Evolutionary conservation across 53 echinoderm and acorn worm genomes (phyloP).

Genomic region (Paracentrotus lividus): DNA sequence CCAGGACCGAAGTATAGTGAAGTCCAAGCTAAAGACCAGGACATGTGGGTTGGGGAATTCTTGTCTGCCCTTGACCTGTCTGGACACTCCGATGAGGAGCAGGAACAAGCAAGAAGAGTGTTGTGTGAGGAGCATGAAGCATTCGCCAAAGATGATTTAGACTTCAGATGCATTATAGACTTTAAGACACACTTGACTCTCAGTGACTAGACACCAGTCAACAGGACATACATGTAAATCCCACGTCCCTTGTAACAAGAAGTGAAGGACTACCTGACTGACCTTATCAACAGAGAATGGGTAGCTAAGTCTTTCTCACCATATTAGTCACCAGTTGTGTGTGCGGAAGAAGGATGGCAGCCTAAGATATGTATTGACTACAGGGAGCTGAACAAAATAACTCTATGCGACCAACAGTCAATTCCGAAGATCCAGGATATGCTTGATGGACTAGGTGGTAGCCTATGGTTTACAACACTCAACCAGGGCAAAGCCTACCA

Average conservation of each 20-base stretch:
- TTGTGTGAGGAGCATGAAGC: background rate
- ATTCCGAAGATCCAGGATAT: slow-evolving; percentile 83
- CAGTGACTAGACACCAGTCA: slow-evolving; percentile 71
- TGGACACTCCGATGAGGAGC: no score
- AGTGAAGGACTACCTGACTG: slow-evolving; percentile 72
- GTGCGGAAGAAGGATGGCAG: slow-evolving; percentile 82
- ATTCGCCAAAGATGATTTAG: background rate
- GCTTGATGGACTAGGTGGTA: slow-evolving; percentile 78
- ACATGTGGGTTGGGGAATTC: no score
- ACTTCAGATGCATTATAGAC: slow-evolving; percentile 38
- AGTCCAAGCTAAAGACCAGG: no score
- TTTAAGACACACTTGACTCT: slow-evolving; percentile 67
- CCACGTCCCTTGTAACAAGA: slow-evolving; percentile 64
- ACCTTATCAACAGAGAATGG: slow-evolving; percentile 78
- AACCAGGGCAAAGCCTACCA: slow-evolving; percentile 83
- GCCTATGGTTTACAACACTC: slow-evolving; percentile 77
- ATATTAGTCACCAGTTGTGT: slow-evolving; percentile 85
- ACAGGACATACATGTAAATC: slow-evolving; percentile 72
- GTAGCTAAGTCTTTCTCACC: slow-evolving; percentile 73
- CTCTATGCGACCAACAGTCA: slow-evolving; percentile 88
- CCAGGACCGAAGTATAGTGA: no score
- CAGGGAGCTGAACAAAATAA: slow-evolving; percentile 72
- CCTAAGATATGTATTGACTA: slow-evolving; percentile 81
- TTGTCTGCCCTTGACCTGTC: no score
- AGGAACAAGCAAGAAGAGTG: no score